phyloP scores from a whole-genome alignment of 2,797 vertebrate genomes.

The Sciurus vulgaris region DNA sequence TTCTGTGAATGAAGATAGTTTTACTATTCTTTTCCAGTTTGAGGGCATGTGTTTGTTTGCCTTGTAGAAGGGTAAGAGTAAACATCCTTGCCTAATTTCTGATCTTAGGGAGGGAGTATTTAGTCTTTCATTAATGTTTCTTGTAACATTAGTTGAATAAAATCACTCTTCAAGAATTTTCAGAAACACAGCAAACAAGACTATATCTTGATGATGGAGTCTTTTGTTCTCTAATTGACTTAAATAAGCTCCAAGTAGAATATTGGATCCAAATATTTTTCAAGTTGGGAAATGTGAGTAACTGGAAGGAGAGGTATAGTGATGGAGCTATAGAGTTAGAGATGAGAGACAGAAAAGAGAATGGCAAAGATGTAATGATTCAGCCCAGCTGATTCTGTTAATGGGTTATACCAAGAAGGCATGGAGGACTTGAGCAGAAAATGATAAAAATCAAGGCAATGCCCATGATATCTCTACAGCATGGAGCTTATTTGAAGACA shows the following conservation, averaged over 20 bases:
- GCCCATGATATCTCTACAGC: not conserved
- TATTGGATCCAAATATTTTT: constrained; percentile 28
- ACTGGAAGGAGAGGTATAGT: not conserved
- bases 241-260: not conserved
- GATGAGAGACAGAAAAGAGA: not conserved
- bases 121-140: constrained; percentile 37
- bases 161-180: constrained; percentile 46
- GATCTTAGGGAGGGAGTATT: not conserved
- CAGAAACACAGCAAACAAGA: constrained; percentile 19
- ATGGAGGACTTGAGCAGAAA: not conserved
- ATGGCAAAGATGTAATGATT: not conserved
- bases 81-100: not conserved
- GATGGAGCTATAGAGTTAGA: not conserved
- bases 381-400: constrained; percentile 37
- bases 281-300: constrained; percentile 34
- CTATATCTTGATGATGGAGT: not conserved
- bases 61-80: not conserved
- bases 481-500: constrained; percentile 23
- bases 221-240: constrained; percentile 8
- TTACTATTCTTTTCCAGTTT: not conserved
- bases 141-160: not conserved
- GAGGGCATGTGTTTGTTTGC: not conserved
- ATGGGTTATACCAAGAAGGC: not conserved
- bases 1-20: constrained; percentile 1
- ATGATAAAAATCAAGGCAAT: constrained; percentile 54